Evolutionary conservation across 2,888 invertebrate species (phyloP).

Genomic region (Teleiodes luculella): DNA sequence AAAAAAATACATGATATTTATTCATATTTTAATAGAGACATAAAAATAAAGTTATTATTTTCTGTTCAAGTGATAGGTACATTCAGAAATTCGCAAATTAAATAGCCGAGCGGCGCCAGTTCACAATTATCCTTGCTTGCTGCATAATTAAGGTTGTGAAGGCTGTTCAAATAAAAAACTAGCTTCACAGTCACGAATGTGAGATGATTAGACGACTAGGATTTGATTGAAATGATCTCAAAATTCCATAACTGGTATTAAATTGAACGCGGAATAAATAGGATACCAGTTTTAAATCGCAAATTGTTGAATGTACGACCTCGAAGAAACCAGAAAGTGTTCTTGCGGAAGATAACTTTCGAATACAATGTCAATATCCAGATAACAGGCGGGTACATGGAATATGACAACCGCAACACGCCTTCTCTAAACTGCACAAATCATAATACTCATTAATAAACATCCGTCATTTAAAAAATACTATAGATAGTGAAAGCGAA

Average conservation of each 20-base stretch:
- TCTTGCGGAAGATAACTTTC: slow-evolving; percentile 63
- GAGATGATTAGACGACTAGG: not conserved
- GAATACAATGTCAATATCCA: slow-evolving; percentile 62
- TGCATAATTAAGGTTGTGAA: not conserved
- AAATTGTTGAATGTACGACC: slow-evolving; percentile 45
- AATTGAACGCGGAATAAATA: slow-evolving; percentile 27
- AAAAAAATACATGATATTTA: too few relatives aligned
- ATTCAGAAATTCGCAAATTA: too few relatives aligned
- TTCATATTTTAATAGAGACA: too few relatives aligned
- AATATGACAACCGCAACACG: slow-evolving; percentile 10
- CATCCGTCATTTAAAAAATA: slow-evolving; percentile 29
- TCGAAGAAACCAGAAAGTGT: slow-evolving; percentile 46
- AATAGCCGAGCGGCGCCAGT: not conserved
- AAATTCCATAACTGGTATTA: slow-evolving; percentile 4
- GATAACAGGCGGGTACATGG: slow-evolving; percentile 19
- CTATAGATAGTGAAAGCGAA: slow-evolving; percentile 48
- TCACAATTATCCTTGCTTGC: not conserved
- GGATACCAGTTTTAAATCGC: slow-evolving; percentile 16
- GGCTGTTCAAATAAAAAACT: not conserved
- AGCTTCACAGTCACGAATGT: not conserved
- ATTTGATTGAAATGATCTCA: slow-evolving; percentile 9
- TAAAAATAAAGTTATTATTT: not conserved
- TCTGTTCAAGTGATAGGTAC: not conserved
- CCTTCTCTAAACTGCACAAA: slow-evolving; percentile 23
- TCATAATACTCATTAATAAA: slow-evolving; percentile 14